These are phyloP conservation scores for Thaumatotibia leucotreta DNA, from an alignment of 1,140 invertebrate species.

Conservation along the genomic window DNA sequence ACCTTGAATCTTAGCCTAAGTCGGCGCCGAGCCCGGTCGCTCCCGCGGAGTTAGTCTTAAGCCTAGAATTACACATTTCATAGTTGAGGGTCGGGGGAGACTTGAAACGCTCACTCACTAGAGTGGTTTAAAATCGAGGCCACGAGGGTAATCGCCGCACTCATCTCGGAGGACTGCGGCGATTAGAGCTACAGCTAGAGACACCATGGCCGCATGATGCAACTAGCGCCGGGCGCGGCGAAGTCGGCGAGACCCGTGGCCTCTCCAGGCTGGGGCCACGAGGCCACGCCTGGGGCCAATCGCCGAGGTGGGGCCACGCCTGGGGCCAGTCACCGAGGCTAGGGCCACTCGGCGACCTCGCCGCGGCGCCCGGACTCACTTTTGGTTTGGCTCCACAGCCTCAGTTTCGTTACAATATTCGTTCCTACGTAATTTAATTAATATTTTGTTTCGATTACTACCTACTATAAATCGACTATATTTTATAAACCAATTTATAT, in stretches of 20 bases:
- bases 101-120: constrained; percentile 36
- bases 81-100: constrained; percentile 55
- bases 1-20: constrained; percentile 40
- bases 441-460: constrained; percentile 24
- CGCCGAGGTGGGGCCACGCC: too few species aligned
- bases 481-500: constrained; percentile 21
- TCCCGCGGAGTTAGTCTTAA: constrained; percentile 25
- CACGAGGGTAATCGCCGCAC: constrained; percentile 51
- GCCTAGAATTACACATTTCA: constrained; percentile 69
- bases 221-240: constrained; percentile 33
- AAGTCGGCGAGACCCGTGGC: too few species aligned
- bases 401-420: constrained; percentile 44
- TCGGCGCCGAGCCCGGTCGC: constrained; percentile 26
- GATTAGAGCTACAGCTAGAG: constrained; percentile 52
- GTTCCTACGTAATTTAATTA: constrained; percentile 41
- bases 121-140: constrained; percentile 64
- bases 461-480: constrained; percentile 21
- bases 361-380: background rate
- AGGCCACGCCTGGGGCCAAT: too few species aligned
- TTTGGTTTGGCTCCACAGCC: constrained; percentile 64
- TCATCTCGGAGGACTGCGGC: constrained; percentile 35
- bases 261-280: too few species aligned
- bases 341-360: background rate
- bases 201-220: constrained; percentile 72
- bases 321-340: too few species aligned